Evolutionary conservation across 1,140 invertebrate species (phyloP).

Genomic region (Drosophila fuyamai): DNA sequence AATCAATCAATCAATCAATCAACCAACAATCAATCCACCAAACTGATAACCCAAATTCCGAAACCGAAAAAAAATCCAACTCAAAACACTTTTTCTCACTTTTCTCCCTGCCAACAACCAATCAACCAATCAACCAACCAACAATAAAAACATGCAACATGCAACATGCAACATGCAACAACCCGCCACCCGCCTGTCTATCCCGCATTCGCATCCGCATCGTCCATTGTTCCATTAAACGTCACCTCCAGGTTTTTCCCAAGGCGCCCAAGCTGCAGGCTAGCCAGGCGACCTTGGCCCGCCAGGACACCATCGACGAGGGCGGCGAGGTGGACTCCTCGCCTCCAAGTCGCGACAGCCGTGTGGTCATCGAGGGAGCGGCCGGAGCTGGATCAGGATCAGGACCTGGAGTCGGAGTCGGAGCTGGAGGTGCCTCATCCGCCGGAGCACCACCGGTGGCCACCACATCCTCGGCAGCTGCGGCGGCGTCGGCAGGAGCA

Average conservation of each 20-base stretch:
- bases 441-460: neutral
- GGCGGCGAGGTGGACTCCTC: slow-evolving; percentile 87
- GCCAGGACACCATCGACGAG: slow-evolving; percentile 94
- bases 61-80: slow-evolving; percentile 32
- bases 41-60: slow-evolving; percentile 9
- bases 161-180: slow-evolving; percentile 32
- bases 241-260: slow-evolving; percentile 87
- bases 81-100: slow-evolving; percentile 65
- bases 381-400: neutral
- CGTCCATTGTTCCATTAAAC: slow-evolving; percentile 66
- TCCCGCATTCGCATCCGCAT: slow-evolving; percentile 54
- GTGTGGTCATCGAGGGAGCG: slow-evolving; percentile 70
- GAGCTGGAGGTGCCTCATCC: neutral
- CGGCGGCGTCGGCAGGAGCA: neutral
- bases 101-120: slow-evolving; percentile 37
- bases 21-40: slow-evolving; percentile 14
- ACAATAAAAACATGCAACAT: neutral
- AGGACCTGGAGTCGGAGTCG: slow-evolving; percentile 8
- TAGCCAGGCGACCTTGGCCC: slow-evolving; percentile 86
- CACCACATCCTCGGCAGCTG: slow-evolving; percentile 58
- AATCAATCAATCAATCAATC: slow-evolving; percentile 11
- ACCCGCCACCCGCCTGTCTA: slow-evolving; percentile 42
- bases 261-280: slow-evolving; percentile 89
- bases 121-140: slow-evolving; percentile 7
- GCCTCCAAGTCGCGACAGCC: slow-evolving; percentile 72